Evolutionary conservation across 1,140 invertebrate species (phyloP).

Genomic region (Drosophila tani): DNA sequence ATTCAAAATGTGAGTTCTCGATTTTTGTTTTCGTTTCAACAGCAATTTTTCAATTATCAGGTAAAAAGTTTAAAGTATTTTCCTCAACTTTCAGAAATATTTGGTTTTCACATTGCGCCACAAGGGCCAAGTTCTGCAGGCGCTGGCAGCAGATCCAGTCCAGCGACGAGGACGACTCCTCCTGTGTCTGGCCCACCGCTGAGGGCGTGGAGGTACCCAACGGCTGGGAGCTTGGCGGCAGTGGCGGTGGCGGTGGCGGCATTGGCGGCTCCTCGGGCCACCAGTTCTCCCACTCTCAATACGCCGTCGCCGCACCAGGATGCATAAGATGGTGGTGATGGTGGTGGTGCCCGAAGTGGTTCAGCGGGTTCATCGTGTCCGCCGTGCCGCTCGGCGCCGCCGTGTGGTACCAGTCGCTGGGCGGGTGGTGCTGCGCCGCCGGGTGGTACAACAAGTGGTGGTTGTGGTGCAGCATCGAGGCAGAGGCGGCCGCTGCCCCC

Average conservation of each 20-base stretch:
- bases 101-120: conserved; percentile 83
- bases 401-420: conserved; percentile 82
- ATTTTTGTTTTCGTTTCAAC: conserved; percentile 55
- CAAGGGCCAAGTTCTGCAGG: conserved; percentile 75
- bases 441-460: conserved; percentile 84
- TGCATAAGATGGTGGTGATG: conserved; percentile 86
- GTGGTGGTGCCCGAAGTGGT: conserved; percentile 86
- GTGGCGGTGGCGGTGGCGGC: conserved; percentile 28
- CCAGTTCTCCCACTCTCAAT: conserved; percentile 85
- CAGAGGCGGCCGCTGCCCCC: conserved; percentile 56
- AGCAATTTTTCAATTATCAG: conserved; percentile 83
- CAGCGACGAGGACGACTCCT: conserved; percentile 54
- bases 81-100: conserved; percentile 83
- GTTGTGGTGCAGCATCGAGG: conserved; percentile 82
- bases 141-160: conserved; percentile 79
- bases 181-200: conserved; percentile 34
- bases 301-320: conserved; percentile 86
- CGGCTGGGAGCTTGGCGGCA: conserved; percentile 23
- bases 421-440: conserved; percentile 82
- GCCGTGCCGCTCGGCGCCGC: conserved; percentile 86
- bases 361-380: conserved; percentile 87
- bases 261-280: conserved; percentile 67
- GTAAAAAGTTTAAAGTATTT: conserved; percentile 81
- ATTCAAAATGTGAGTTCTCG: conserved; percentile 41
- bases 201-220: conserved; percentile 17